Evolutionary conservation across 1,140 invertebrate genomes (phyloP).

Genomic region (Brachionus rotundiformis): DNA sequence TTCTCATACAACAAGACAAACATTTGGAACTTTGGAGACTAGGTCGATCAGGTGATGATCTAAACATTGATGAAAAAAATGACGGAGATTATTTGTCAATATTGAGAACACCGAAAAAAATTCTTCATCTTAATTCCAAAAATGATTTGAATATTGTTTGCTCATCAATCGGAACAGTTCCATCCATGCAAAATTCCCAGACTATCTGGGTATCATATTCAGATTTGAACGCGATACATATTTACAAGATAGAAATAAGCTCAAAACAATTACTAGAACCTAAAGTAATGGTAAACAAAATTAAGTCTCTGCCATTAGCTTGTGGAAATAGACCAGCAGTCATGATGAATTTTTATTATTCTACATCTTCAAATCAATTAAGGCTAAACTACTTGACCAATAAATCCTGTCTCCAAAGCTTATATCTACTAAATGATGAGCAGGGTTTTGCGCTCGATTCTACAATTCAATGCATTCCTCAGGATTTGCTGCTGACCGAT

Average conservation of each 20-base stretch:
- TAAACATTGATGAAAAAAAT: conserved; percentile 28
- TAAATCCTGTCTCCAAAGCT: conserved; percentile 30
- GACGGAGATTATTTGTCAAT: conserved; percentile 61
- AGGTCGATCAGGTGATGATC: conserved; percentile 59
- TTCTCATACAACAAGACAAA: conserved; percentile 73
- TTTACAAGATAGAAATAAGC: conserved; percentile 32
- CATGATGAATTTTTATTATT: conserved; percentile 30
- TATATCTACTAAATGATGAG: conserved; percentile 25
- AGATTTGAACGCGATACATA: conserved; percentile 43
- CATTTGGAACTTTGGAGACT: conserved; percentile 71
- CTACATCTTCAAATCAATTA: not conserved
- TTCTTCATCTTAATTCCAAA: conserved; percentile 70
- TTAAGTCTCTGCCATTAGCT: conserved; percentile 31
- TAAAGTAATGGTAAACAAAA: conserved; percentile 14
- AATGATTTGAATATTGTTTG: conserved; percentile 70
- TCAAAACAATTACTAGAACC: conserved; percentile 34
- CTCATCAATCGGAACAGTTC: conserved; percentile 56
- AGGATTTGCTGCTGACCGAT: conserved; percentile 20
- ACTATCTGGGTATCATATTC: conserved; percentile 38
- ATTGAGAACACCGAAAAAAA: conserved; percentile 69
- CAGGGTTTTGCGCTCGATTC: conserved; percentile 35
- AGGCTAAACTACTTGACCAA: conserved; percentile 44
- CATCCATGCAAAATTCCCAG: not conserved
- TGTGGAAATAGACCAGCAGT: conserved; percentile 47
- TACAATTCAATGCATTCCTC: conserved; percentile 36